These are phyloP conservation scores for Notamacropus eugenii DNA, from an alignment of 2,797 vertebrate genomes.

Conservation along the genomic window DNA sequence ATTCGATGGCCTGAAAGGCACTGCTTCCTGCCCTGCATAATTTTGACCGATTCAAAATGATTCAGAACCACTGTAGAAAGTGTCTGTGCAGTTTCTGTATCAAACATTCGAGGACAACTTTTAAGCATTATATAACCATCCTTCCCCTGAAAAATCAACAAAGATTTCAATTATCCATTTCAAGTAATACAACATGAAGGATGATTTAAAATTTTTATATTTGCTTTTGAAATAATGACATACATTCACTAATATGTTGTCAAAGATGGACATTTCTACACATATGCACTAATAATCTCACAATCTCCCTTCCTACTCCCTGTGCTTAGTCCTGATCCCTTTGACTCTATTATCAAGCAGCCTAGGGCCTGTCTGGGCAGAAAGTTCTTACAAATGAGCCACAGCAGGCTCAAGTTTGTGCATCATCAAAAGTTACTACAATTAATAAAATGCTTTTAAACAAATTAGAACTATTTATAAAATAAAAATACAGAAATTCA, in stretches of 20 bases:
- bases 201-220: slow-evolving; percentile 25
- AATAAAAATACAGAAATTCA: slow-evolving; percentile 13
- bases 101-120: slow-evolving; percentile 69
- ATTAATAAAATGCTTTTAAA: slow-evolving; percentile 1
- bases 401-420: background rate
- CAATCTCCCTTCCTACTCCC: slow-evolving; percentile 1
- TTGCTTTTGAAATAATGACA: background rate
- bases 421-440: slow-evolving; percentile 21
- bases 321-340: background rate
- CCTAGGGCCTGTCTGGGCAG: background rate
- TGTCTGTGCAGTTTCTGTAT: slow-evolving; percentile 71
- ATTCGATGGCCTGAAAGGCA: slow-evolving; percentile 73
- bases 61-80: slow-evolving; percentile 77
- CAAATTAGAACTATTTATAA: slow-evolving; percentile 27
- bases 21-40: slow-evolving; percentile 70
- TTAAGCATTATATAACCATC: slow-evolving; percentile 76
- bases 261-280: slow-evolving; percentile 21
- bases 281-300: background rate
- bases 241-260: background rate
- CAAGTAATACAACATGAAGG: background rate
- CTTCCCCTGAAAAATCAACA: slow-evolving; percentile 70
- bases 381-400: background rate
- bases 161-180: slow-evolving; percentile 9
- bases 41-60: slow-evolving; percentile 79
- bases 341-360: background rate